Evolutionary conservation across 2,113 vertebrate species (phyloP), one percentile per base, ranked within the genome.

Genomic region (Paradisaea rubra): DNA sequence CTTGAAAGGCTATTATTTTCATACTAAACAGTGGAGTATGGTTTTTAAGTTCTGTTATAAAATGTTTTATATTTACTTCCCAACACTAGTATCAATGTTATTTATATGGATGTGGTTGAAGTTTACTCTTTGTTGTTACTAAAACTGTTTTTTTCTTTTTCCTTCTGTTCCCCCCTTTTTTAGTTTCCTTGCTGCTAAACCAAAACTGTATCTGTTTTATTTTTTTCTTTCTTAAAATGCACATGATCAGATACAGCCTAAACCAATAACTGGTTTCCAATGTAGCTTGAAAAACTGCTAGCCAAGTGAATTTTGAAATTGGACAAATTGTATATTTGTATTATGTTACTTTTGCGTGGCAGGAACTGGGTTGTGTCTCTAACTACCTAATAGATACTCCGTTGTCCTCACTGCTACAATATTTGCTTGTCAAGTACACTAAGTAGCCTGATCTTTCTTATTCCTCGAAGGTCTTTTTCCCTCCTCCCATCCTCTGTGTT

Each of bases 401-500:
- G 2, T 80, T 60, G 19, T 81, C 35, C 72, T 91, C 49, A 45
- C 19, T 1, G 0, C 72, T 84, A 41, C 65, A 45, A 31, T 84
- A 72, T 86, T 88, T 91, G 37, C 69, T 78, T 74, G 72, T 84
- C 41, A 68, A 95, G 37, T 81, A 31, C 37, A 70, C 71, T 64
- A 52, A 94, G 68, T 70, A 71, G 79, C 65, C 63, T 60, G 82
- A 74, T 93, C 88, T 81, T 91, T 91, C 89, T 77, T 63, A 53
- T 94, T 95, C 92, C 91, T 95, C 56, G 91, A 95, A 96, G 91
- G 88, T 53, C 45, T 64, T 93, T 95, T 85, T 87, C 63, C 87
- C 89, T 92, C 85, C 94, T 96, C 94, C 95, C 76, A 96, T 95
- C 82, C 89, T 89, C 95, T 94, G 72, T 94, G 91, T 95, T 96